Conservation (phyloP, 2,888 invertebrate genomes). For the Stenichneumon culpator region DNA sequence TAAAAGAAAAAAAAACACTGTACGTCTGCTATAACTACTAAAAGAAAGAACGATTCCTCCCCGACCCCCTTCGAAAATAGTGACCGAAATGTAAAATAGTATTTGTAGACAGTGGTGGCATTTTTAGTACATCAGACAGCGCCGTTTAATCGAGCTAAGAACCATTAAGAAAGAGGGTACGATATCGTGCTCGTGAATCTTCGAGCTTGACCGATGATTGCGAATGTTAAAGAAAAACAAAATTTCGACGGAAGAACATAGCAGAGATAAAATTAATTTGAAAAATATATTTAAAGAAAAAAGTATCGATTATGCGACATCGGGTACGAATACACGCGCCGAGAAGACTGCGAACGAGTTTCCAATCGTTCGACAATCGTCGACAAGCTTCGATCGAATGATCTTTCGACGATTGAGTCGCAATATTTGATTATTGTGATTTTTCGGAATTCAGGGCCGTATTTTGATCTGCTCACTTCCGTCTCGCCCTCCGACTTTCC, state of each 20-base stretch:
- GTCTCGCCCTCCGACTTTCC: background rate
- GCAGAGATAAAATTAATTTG: conserved; percentile 5
- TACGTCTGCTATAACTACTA: conserved; percentile 48
- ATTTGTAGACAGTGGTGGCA: conserved; percentile 80
- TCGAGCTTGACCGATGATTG: conserved; percentile 19
- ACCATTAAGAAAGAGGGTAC: conserved; percentile 31
- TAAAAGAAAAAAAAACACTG: conserved; percentile 54
- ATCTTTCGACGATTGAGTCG: conserved; percentile 47
- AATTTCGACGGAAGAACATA: conserved; percentile 52
- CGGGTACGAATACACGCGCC: conserved; percentile 6
- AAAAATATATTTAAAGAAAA: conserved; percentile 26
- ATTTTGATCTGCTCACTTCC: conserved; percentile 9
- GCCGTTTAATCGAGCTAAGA: conserved; percentile 67
- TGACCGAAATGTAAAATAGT: conserved; percentile 75
- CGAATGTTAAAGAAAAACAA: conserved; percentile 63
- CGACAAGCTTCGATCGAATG: conserved; percentile 43
- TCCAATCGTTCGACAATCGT: conserved; percentile 62
- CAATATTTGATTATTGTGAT: conserved; percentile 43
- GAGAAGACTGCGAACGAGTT: conserved; percentile 49
- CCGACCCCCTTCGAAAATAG: conserved; percentile 65
- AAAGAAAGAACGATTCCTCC: conserved; percentile 54
- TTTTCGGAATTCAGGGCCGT: conserved; percentile 33
- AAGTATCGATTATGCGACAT: conserved; percentile 58
- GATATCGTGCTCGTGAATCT: conserved; percentile 36
- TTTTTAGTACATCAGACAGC: conserved; percentile 83